phyloP scores from a whole-genome alignment of 2,888 invertebrate species.

The Stenoptilia bipunctidactyla region DNA sequence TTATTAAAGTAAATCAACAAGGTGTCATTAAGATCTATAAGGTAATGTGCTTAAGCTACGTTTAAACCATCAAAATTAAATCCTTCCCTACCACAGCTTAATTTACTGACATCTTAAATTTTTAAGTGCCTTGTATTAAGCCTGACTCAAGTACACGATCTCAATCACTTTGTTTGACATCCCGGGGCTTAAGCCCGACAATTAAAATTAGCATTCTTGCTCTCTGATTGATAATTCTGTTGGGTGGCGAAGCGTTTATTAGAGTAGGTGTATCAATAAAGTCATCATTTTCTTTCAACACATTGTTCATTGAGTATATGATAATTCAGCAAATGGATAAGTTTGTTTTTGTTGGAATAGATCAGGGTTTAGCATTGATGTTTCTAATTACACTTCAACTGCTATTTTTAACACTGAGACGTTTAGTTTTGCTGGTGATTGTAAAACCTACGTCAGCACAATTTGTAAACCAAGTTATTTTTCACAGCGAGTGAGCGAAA shows the following conservation, averaged over 20 bases:
- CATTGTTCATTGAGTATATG: conserved; percentile 5
- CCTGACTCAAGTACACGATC: background rate
- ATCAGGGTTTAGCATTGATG: background rate
- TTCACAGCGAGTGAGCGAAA: no score
- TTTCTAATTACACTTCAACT: background rate
- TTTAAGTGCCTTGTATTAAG: no score
- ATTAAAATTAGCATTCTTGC: conserved; percentile 65
- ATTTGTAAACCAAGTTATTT: no score
- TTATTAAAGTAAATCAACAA: no score
- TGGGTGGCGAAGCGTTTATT: conserved; percentile 42
- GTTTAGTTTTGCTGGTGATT: background rate
- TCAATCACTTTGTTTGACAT: background rate
- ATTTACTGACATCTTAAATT: no score
- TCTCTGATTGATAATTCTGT: conserved; percentile 61
- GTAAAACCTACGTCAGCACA: no score
- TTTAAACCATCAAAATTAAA: no score
- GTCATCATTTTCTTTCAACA: conserved; percentile 12
- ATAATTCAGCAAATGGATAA: background rate
- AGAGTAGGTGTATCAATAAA: conserved; percentile 25
- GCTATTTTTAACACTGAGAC: no score
- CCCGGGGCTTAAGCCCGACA: conserved; percentile 25
- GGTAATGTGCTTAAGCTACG: no score
- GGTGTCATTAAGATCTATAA: no score
- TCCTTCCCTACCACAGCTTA: no score
- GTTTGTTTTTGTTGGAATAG: background rate